Conservation (phyloP, 2,888 invertebrate genomes). For the Cheiracanthium punctorium region DNA sequence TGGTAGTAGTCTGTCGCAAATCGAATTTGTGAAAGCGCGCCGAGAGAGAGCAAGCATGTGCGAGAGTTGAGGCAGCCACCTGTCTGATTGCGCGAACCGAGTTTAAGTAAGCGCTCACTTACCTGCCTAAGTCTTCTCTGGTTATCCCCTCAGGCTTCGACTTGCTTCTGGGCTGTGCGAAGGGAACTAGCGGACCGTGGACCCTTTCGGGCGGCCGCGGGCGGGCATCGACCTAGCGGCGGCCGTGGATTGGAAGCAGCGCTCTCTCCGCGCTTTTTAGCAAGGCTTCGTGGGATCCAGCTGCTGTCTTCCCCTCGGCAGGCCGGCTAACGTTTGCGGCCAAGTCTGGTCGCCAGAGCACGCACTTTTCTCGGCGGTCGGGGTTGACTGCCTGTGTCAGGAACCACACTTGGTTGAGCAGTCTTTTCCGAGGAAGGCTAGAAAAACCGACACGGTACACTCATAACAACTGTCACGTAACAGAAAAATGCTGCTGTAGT, state of each 20-base stretch:
- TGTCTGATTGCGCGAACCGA: slow-evolving; percentile 38
- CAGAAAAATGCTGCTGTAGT: slow-evolving; percentile 59
- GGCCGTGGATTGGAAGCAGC: background rate
- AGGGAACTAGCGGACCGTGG: slow-evolving; percentile 54
- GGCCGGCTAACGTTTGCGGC: slow-evolving; percentile 38
- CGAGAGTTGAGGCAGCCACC: slow-evolving; percentile 26
- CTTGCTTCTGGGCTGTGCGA: slow-evolving; percentile 33
- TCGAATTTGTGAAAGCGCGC: no score
- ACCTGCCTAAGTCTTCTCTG: slow-evolving; percentile 45
- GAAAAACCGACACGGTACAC: slow-evolving; percentile 57
- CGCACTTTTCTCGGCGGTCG: slow-evolving; percentile 59
- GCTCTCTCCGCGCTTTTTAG: background rate
- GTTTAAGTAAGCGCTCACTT: slow-evolving; percentile 52
- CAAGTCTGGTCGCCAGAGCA: slow-evolving; percentile 46
- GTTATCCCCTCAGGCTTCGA: slow-evolving; percentile 34
- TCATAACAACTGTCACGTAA: slow-evolving; percentile 69
- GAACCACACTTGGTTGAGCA: slow-evolving; percentile 63
- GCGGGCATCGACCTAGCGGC: background rate
- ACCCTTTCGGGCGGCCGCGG: slow-evolving; percentile 23
- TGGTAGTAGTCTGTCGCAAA: no score
- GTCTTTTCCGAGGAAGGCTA: slow-evolving; percentile 56
- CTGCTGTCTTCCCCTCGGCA: slow-evolving; percentile 17
- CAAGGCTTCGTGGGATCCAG: background rate
- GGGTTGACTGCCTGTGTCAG: slow-evolving; percentile 58
- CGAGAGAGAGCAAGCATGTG: slow-evolving; percentile 3